phyloP scores from a whole-genome alignment of 2,797 vertebrate genomes.

The Aeoliscus strigatus region DNA sequence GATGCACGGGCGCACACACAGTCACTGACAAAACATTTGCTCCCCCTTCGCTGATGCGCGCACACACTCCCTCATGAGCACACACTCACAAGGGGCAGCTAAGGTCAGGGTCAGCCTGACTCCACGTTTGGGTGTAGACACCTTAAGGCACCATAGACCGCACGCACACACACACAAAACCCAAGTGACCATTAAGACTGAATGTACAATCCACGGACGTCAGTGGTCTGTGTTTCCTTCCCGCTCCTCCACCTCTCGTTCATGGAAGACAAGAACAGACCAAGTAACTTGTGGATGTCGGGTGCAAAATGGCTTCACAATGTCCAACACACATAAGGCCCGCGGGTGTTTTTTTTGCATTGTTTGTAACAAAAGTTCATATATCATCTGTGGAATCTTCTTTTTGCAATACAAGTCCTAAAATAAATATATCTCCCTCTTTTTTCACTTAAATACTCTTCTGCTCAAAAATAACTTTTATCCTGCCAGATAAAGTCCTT shows the following conservation, averaged over 20 bases:
- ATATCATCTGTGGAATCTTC: slow-evolving; percentile 64
- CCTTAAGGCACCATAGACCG: slow-evolving; percentile 83
- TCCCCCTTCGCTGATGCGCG: not conserved
- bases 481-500: slow-evolving; percentile 61
- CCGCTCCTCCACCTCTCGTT: slow-evolving; percentile 5
- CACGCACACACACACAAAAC: too few species aligned
- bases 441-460: slow-evolving; percentile 67
- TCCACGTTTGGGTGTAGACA: slow-evolving; percentile 72
- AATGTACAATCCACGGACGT: slow-evolving; percentile 55
- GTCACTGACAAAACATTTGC: slow-evolving; percentile 51
- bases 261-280: slow-evolving; percentile 15
- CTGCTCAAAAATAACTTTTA: slow-evolving; percentile 70
- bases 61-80: slow-evolving; percentile 41
- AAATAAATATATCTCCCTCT: slow-evolving; percentile 78
- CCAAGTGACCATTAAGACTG: slow-evolving; percentile 40
- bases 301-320: slow-evolving; percentile 87
- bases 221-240: slow-evolving; percentile 36
- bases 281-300: slow-evolving; percentile 57
- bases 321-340: slow-evolving; percentile 83
- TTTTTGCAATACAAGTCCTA: slow-evolving; percentile 61
- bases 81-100: slow-evolving; percentile 58
- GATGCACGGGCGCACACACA: slow-evolving; percentile 25
- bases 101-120: slow-evolving; percentile 67
- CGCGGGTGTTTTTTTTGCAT: slow-evolving; percentile 75
- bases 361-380: slow-evolving; percentile 70